Base-by-base conservation (phyloP, 2,113 vertebrate genomes). In the Dascyllus trimaculatus region DNA sequence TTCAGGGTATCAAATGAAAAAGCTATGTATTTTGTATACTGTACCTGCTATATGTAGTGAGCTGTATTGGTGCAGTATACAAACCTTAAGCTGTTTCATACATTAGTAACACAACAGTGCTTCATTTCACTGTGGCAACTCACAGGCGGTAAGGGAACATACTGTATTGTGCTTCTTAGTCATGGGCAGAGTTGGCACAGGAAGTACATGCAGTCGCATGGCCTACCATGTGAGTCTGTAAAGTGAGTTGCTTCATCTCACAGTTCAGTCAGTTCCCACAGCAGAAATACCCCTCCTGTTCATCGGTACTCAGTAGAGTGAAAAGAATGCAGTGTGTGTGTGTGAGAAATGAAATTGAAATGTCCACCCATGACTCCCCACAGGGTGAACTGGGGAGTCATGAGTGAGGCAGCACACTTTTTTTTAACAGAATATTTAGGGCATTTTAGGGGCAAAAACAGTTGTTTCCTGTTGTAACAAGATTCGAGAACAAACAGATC, bases 221-320 rank as follows among this genome's bases (percentile, higher is more conserved):
- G 76, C 40, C 62, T 45, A 18, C 80, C 84, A 83, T 80, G 84
- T 86, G 84, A 87, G 82, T 45, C 57, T 43, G 43, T 66, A 59
- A 18, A 43, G 17, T 58, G 52, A 65, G 24, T 59, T 9, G 48
- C 57, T 71, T 63, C 81, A 68, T 45, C 54, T 17, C 25, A 48
- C 62, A 59, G 46, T 38, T 62, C 70, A n/a, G 13, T 43, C 53
- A 21, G 46, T 62, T 85, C 49, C 54, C 59, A 62, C 11, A 11
- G 13, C 38, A 78, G 53, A 54, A 65, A 51, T 24, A 32, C 68
- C 68, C 53, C 65, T 57, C 54, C 32, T 72, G 59, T 54, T 75
- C 69, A 62, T 54, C 61, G 19, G 67, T 10, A 69, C 53, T 57
- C 60, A 66, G 35, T 45, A 22, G 49, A 74, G 43, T 64, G 74